These are phyloP conservation scores for Gambusia holbrooki DNA, from an alignment of 2,113 vertebrate genomes.

Conservation along the genomic window DNA sequence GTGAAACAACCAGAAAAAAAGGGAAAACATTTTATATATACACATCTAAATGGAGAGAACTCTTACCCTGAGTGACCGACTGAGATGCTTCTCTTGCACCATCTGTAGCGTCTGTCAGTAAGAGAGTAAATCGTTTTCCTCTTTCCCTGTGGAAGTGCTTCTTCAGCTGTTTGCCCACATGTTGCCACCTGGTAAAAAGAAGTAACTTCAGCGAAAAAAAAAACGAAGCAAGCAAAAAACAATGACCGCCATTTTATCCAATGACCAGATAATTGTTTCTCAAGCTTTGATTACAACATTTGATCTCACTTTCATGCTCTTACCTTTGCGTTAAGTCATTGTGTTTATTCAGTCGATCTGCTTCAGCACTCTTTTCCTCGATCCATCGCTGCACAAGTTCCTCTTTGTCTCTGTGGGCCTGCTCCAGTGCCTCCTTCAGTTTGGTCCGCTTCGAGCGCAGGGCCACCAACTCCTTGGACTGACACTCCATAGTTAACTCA, in stretches of 20 bases:
- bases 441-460: constrained; percentile 54
- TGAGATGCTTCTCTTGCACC: constrained; percentile 18
- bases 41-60: not conserved
- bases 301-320: not conserved
- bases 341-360: constrained; percentile 73
- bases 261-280: not conserved
- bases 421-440: constrained; percentile 52
- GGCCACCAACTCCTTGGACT: constrained; percentile 68
- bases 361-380: constrained; percentile 75
- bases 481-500: constrained; percentile 72
- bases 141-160: constrained; percentile 43
- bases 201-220: constrained; percentile 14
- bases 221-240: not conserved
- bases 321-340: constrained; percentile 76
- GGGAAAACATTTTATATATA: no score
- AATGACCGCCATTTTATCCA: not conserved
- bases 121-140: constrained; percentile 28
- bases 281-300: not conserved
- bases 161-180: constrained; percentile 61
- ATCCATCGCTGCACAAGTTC: constrained; percentile 76
- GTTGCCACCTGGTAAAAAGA: constrained; percentile 64
- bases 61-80: constrained; percentile 37
- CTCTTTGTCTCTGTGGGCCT: constrained; percentile 63
- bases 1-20: no score
- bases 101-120: not conserved